A percentile compares a stretch with the other conserved stretches of the same genome.
Conservation (phyloP, 2,113 vertebrate genomes). For the Tragulus kanchil region DNA sequence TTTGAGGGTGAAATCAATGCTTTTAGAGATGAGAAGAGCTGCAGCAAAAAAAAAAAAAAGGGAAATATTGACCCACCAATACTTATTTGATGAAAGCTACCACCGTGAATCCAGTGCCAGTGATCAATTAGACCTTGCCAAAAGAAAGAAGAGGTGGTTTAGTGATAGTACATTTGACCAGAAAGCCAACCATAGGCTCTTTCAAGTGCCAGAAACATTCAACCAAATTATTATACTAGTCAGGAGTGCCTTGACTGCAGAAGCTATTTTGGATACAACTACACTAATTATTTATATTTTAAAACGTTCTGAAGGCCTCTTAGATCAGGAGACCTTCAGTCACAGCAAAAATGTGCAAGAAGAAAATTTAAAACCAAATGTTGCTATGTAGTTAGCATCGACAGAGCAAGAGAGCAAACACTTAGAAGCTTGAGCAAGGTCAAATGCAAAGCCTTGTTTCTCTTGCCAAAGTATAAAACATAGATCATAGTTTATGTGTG, state of each 20-base stretch:
- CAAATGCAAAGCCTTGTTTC: constrained; percentile 56
- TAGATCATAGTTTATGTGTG: constrained; percentile 18
- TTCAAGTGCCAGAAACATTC: not conserved
- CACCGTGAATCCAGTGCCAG: constrained; percentile 69
- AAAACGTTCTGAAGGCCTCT: constrained; percentile 60
- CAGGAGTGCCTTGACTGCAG: not conserved
- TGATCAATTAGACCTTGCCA: constrained; percentile 56
- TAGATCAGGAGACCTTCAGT: constrained; percentile 47
- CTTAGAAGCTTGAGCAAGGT: constrained; percentile 48
- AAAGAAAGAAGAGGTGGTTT: constrained; percentile 80
- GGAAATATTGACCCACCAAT: constrained; percentile 61
- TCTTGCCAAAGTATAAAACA: constrained; percentile 64
- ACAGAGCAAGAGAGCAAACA: constrained; percentile 35
- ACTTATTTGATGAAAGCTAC: constrained; percentile 72
- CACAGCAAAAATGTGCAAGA: not conserved
- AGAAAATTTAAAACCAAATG: constrained; percentile 68
- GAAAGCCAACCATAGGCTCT: constrained; percentile 71
- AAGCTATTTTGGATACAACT: constrained; percentile 32
- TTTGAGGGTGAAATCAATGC: constrained; percentile 71
- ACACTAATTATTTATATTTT: constrained; percentile 31
- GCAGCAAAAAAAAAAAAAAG: constrained; percentile 67
- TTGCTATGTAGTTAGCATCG: constrained; percentile 45
- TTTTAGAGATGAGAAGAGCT: constrained; percentile 70
- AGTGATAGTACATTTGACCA: constrained; percentile 73
- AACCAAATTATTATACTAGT: not conserved